Conservation (phyloP, 2,113 vertebrate genomes). For the Anarrhichthys ocellatus region DNA sequence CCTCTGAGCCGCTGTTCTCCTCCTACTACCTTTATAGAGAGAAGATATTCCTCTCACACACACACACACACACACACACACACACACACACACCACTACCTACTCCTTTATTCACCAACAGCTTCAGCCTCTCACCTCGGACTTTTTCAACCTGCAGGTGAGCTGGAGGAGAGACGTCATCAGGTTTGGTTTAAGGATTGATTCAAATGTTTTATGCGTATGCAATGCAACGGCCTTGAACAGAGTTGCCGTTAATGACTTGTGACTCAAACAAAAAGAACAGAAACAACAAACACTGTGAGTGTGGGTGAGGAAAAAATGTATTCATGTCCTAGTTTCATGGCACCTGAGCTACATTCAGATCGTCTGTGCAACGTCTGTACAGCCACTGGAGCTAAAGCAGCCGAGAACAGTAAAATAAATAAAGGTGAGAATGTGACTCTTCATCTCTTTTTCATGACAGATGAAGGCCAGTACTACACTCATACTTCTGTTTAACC, state of each 20-base stretch:
- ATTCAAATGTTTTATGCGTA: background rate
- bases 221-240: background rate
- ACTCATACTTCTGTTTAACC: constrained; percentile 40
- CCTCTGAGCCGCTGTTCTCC: constrained; percentile 50
- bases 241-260: background rate
- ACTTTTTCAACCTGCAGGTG: constrained; percentile 46
- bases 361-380: constrained; percentile 52
- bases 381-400: constrained; percentile 23
- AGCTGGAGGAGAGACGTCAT: constrained; percentile 15
- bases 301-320: constrained; percentile 37
- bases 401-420: constrained; percentile 61
- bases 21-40: constrained; percentile 54
- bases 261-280: background rate
- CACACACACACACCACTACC: constrained; percentile 36
- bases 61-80: constrained; percentile 35
- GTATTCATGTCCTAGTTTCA: constrained; percentile 20
- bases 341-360: constrained; percentile 28
- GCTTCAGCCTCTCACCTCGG: constrained; percentile 6
- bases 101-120: constrained; percentile 40
- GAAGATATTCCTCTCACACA: constrained; percentile 51
- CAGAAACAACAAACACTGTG: constrained; percentile 27
- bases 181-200: constrained; percentile 5
- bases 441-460: constrained; percentile 57
- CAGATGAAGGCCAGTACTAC: constrained; percentile 46
- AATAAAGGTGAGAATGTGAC: constrained; percentile 64